These are phyloP conservation scores for Falco naumanni DNA, from an alignment of 2,797 vertebrate genomes.

Conservation along the genomic window DNA sequence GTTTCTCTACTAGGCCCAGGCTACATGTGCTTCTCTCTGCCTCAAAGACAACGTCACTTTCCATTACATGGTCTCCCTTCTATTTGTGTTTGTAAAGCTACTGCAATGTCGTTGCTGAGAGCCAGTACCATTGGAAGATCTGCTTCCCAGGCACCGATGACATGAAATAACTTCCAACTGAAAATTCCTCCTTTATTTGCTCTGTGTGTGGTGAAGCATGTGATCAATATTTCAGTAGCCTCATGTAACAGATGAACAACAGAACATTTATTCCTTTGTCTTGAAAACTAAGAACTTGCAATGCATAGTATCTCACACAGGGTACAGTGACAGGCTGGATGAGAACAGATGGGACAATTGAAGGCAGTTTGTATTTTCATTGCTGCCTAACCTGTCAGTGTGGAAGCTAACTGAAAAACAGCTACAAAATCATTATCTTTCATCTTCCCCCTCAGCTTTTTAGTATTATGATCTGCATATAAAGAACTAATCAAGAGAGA, in stretches of 20 bases:
- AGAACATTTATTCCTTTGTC: background rate
- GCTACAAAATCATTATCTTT: background rate
- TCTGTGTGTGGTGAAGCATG: background rate
- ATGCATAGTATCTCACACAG: background rate
- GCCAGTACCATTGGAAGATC: background rate
- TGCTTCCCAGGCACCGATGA: background rate
- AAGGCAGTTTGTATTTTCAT: background rate
- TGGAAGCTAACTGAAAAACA: background rate
- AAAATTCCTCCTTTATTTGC: background rate
- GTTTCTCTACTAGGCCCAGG: background rate
- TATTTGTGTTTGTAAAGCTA: background rate
- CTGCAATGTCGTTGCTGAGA: background rate
- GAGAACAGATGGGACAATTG: background rate
- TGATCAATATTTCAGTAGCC: constrained; percentile 11
- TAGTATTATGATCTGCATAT: background rate
- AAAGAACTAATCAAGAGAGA: constrained; percentile 8
- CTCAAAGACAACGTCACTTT: background rate
- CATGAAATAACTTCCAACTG: background rate
- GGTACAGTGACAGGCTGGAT: background rate
- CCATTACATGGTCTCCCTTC: background rate
- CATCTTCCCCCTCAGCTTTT: background rate
- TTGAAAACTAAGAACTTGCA: constrained; percentile 24
- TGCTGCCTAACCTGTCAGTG: background rate
- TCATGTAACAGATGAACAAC: background rate
- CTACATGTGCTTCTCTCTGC: background rate